phyloP scores from a whole-genome alignment of 2,888 invertebrate species.

The Crossocerus cetratus region DNA sequence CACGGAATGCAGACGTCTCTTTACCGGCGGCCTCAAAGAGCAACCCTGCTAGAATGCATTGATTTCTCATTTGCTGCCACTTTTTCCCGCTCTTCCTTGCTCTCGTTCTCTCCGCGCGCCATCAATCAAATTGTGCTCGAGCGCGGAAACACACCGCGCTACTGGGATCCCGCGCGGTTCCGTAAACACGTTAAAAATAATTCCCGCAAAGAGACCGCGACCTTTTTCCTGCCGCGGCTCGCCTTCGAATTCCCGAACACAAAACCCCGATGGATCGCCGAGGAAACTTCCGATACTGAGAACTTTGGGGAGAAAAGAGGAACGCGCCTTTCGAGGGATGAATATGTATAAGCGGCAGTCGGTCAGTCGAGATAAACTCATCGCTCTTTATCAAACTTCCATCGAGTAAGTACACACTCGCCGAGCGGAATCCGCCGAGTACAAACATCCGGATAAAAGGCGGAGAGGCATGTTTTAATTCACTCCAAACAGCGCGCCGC shows the following conservation, averaged over 20 bases:
- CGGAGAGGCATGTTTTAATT: not conserved
- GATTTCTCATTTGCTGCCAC: conserved; percentile 36
- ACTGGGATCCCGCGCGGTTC: not conserved
- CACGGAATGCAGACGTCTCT: not conserved
- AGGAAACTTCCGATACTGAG: not conserved
- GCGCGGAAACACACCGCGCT: not conserved
- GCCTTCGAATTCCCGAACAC: not conserved
- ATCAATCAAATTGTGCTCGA: conserved; percentile 2
- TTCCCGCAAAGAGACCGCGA: not conserved
- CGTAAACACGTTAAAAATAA: not conserved
- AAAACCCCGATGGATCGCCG: not conserved
- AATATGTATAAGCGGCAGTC: not conserved
- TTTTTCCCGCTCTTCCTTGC: conserved; percentile 11
- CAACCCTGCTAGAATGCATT: conserved; percentile 22
- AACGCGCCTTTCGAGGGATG: not conserved
- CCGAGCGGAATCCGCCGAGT: not conserved
- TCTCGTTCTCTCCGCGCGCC: not conserved
- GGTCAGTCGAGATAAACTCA: not conserved
- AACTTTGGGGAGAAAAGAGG: not conserved
- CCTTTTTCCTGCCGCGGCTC: not conserved
- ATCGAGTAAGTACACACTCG: not conserved
- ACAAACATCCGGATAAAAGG: not conserved
- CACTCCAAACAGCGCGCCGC: too few relatives aligned
- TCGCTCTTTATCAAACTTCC: not conserved
- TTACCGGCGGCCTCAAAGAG: conserved; percentile 12